These are phyloP conservation scores for Teinopalpus imperialis DNA, from an alignment of 2,888 invertebrate genomes.

Conservation along the genomic window DNA sequence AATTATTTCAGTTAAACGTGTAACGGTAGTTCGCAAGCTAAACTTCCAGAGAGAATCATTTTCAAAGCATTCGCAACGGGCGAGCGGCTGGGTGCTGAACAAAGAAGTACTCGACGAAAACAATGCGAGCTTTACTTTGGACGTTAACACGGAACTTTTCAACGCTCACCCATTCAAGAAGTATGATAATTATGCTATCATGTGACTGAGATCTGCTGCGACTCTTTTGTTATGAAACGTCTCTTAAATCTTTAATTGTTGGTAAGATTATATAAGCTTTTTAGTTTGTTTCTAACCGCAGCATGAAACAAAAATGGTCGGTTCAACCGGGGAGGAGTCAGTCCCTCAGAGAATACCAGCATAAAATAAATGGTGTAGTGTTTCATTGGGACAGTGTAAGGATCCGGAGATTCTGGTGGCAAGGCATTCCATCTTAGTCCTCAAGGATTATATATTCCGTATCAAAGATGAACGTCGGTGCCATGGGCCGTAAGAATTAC, in stretches of 20 bases:
- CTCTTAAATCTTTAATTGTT: slow-evolving; percentile 9
- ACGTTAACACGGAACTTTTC: slow-evolving; percentile 10
- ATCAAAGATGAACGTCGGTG: too few species aligned
- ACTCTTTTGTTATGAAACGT: slow-evolving; percentile 4
- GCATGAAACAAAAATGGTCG: too few species aligned
- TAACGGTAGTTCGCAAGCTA: slow-evolving; percentile 14
- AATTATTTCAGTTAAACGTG: slow-evolving; percentile 23
- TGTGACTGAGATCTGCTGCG: slow-evolving; percentile 8
- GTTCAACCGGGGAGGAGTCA: too few species aligned
- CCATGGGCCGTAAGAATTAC: too few species aligned
- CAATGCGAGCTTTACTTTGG: slow-evolving; percentile 21
- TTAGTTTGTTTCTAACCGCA: too few species aligned
- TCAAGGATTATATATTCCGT: too few species aligned
- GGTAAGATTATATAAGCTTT: too few species aligned
- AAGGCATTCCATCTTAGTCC: too few species aligned
- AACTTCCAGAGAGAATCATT: slow-evolving; percentile 16
- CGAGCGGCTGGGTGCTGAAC: slow-evolving; percentile 5
- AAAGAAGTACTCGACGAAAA: slow-evolving; percentile 15
- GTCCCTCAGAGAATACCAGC: too few species aligned
- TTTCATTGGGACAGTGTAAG: too few species aligned
- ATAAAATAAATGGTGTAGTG: too few species aligned
- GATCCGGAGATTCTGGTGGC: too few species aligned
- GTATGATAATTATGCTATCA: slow-evolving; percentile 20
- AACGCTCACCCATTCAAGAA: slow-evolving; percentile 5
- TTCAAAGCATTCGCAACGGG: slow-evolving; percentile 4